phyloP scores from a whole-genome alignment of 2,113 vertebrate genomes.

The Anseranas semipalmata region DNA sequence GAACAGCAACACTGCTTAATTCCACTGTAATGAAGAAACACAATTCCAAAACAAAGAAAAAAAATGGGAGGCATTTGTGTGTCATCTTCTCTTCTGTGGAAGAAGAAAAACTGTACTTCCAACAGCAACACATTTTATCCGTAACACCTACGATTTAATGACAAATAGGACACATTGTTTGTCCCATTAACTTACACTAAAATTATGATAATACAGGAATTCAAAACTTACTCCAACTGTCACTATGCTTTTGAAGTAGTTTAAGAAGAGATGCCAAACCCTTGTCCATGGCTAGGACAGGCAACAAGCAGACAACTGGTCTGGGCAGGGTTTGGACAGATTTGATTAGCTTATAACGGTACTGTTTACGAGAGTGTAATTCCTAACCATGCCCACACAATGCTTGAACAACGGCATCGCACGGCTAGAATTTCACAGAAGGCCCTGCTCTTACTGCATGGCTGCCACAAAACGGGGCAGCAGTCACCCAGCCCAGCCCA shows the following conservation, averaged over 20 bases:
- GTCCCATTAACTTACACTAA: background rate
- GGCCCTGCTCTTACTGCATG: background rate
- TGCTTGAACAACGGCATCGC: fast-evolving
- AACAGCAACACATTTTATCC: background rate
- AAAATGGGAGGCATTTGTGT: background rate
- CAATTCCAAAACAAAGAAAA: background rate
- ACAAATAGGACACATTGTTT: fast-evolving
- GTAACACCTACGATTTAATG: background rate
- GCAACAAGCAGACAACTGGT: background rate
- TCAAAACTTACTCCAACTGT: background rate
- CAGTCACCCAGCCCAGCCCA: background rate
- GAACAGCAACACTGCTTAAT: background rate
- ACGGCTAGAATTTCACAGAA: background rate
- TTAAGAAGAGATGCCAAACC: background rate
- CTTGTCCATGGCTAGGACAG: fast-evolving
- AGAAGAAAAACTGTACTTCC: background rate
- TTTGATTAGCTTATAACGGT: background rate
- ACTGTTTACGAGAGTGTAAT: background rate
- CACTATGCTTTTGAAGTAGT: background rate
- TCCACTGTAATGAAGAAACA: background rate
- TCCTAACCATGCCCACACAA: background rate
- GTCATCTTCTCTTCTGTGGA: background rate
- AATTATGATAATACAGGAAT: background rate
- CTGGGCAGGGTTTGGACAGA: background rate
- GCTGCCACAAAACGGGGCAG: background rate